Evolutionary conservation across 1,140 invertebrate species (phyloP).

Genomic region (Platyura marginata): DNA sequence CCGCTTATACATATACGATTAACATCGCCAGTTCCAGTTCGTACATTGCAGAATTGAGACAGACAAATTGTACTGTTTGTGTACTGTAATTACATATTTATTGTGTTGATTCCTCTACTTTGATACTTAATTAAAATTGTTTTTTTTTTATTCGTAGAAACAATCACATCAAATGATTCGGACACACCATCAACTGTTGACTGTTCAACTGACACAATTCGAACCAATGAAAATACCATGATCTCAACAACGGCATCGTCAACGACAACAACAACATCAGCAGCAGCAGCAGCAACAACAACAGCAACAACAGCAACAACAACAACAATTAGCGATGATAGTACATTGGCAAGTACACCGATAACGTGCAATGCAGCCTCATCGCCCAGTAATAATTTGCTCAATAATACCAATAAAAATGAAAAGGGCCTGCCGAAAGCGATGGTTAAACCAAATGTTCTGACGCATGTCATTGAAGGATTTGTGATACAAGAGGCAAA

Average conservation of each 20-base stretch:
- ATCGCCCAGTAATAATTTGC: background rate
- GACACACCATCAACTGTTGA: too few species aligned
- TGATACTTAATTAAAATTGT: too few species aligned
- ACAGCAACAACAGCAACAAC: constrained; percentile 10
- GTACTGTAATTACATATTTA: too few species aligned
- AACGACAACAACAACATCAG: constrained; percentile 16
- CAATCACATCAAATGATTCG: too few species aligned
- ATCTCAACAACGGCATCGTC: constrained; percentile 10
- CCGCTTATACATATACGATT: too few species aligned
- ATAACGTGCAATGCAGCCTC: background rate
- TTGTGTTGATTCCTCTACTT: too few species aligned
- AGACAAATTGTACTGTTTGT: too few species aligned
- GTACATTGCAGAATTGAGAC: too few species aligned
- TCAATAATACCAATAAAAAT: constrained; percentile 15
- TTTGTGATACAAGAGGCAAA: constrained; percentile 90
- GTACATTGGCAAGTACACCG: constrained; percentile 20
- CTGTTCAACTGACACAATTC: too few species aligned
- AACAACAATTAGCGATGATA: constrained; percentile 9
- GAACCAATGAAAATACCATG: too few species aligned
- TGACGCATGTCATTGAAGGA: constrained; percentile 93
- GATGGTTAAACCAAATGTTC: constrained; percentile 87
- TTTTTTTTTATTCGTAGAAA: too few species aligned
- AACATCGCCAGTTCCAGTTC: too few species aligned
- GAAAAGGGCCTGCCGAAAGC: constrained; percentile 69
- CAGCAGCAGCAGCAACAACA: constrained; percentile 13